These are phyloP conservation scores for Mastomys natalensis DNA, from an alignment of 2,113 vertebrate species.

Conservation along the genomic window DNA sequence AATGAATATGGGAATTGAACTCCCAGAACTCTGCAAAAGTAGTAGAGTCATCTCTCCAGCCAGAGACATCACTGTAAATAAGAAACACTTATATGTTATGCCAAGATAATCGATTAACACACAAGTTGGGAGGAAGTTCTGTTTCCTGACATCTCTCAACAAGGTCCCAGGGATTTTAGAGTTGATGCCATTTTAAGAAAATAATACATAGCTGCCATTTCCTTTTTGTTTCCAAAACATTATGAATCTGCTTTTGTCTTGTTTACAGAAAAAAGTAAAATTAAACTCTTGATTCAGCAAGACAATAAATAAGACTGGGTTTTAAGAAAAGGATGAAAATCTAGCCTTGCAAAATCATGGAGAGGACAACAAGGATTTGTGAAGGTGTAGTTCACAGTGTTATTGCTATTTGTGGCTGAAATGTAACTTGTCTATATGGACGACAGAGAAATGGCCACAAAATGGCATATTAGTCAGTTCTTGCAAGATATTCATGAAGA, in stretches of 20 bases:
- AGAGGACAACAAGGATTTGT: not conserved
- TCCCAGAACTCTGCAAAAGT: not conserved
- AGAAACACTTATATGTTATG: conserved; percentile 60
- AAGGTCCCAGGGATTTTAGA: conserved; percentile 62
- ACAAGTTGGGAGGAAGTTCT: conserved; percentile 40
- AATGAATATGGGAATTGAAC: not conserved
- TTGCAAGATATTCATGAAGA: not conserved
- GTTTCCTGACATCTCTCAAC: conserved; percentile 42
- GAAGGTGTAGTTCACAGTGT: not conserved
- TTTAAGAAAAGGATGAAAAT: conserved; percentile 49
- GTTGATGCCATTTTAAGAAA: conserved; percentile 65
- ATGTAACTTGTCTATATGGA: not conserved
- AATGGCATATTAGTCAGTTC: not conserved
- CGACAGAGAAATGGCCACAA: not conserved
- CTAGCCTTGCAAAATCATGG: conserved; percentile 44
- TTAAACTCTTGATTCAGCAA: conserved; percentile 2
- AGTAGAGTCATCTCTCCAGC: not conserved
- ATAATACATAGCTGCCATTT: conserved; percentile 59
- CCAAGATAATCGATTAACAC: conserved; percentile 2
- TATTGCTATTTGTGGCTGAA: not conserved
- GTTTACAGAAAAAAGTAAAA: conserved; percentile 68
- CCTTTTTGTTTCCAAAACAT: conserved; percentile 54
- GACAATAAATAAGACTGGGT: conserved; percentile 61
- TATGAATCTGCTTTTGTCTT: conserved; percentile 62
- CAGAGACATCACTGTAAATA: conserved; percentile 42